phyloP scores from a whole-genome alignment of 2,888 invertebrate species.

The Aplocera efformata region DNA sequence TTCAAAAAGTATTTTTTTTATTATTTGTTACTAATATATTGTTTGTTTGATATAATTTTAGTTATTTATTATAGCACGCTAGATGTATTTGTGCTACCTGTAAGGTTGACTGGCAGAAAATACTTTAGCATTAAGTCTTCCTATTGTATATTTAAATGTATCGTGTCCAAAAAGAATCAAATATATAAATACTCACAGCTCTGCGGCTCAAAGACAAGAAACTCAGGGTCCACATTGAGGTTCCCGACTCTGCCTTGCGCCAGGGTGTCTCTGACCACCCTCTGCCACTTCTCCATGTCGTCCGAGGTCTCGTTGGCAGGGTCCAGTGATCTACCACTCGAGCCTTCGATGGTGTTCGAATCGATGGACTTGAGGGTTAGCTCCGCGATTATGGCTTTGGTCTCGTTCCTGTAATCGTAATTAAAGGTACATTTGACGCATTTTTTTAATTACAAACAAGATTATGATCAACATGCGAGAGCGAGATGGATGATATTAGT shows the following conservation, averaged over 20 bases:
- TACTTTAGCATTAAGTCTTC: too few relatives aligned
- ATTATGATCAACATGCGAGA: too few relatives aligned
- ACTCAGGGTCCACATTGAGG: slow-evolving; percentile 89
- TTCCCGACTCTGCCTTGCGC: slow-evolving; percentile 88
- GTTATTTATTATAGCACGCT: too few relatives aligned
- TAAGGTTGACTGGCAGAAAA: too few relatives aligned
- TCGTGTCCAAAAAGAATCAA: too few relatives aligned
- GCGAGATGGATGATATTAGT: too few relatives aligned
- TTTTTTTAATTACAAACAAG: too few relatives aligned
- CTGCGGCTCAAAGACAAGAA: slow-evolving; percentile 85
- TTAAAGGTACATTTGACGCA: not conserved
- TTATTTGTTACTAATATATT: too few relatives aligned
- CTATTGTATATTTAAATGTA: too few relatives aligned
- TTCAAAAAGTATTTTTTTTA: too few relatives aligned
- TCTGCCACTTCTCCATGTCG: slow-evolving; percentile 61
- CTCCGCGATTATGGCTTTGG: slow-evolving; percentile 86
- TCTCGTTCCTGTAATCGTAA: slow-evolving; percentile 61
- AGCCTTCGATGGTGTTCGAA: slow-evolving; percentile 81
- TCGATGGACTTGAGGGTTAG: slow-evolving; percentile 89
- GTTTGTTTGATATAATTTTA: too few relatives aligned
- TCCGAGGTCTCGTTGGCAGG: slow-evolving; percentile 36
- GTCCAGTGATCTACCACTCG: slow-evolving; percentile 59
- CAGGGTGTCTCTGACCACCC: slow-evolving; percentile 85
- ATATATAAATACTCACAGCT: slow-evolving; percentile 85
- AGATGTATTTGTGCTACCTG: too few relatives aligned